Evolutionary conservation across 2,113 vertebrate species (phyloP).

Genomic region (Pachypanchax playfairii): DNA sequence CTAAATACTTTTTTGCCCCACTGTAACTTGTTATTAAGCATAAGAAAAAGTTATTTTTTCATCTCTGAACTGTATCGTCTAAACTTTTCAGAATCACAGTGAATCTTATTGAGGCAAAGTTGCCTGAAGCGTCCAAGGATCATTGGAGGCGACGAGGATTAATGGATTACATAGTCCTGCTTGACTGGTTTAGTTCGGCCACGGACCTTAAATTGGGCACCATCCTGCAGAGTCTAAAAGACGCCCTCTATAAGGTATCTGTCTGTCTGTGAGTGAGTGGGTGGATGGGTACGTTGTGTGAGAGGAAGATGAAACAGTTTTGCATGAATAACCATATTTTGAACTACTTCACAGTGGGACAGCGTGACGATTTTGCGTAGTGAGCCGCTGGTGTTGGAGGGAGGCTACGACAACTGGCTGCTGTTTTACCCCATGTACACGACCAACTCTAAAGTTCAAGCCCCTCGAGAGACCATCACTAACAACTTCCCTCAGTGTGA

Average conservation of each 20-base stretch:
- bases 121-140: conserved; percentile 87
- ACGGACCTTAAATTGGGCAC: conserved; percentile 88
- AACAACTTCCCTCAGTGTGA: conserved; percentile 87
- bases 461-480: conserved; percentile 79
- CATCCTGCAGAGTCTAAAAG: conserved; percentile 94
- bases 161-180: conserved; percentile 89
- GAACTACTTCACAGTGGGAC: conserved; percentile 88
- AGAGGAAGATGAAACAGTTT: background rate
- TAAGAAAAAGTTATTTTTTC: too few species aligned
- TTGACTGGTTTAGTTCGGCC: conserved; percentile 95
- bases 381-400: conserved; percentile 93
- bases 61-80: too few species aligned
- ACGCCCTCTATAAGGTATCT: conserved; percentile 93
- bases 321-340: conserved; percentile 14
- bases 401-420: conserved; percentile 98
- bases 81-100: conserved; percentile 86
- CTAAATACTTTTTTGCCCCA: too few species aligned
- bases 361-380: conserved; percentile 87
- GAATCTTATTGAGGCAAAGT: conserved; percentile 88
- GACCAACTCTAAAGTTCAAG: conserved; percentile 90
- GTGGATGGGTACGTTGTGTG: background rate
- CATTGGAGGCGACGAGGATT: conserved; percentile 86
- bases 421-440: conserved; percentile 96
- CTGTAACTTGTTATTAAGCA: too few species aligned
- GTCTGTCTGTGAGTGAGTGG: background rate